Evolutionary conservation across 2,888 invertebrate species (phyloP).

Genomic region (Athalia cordata): DNA sequence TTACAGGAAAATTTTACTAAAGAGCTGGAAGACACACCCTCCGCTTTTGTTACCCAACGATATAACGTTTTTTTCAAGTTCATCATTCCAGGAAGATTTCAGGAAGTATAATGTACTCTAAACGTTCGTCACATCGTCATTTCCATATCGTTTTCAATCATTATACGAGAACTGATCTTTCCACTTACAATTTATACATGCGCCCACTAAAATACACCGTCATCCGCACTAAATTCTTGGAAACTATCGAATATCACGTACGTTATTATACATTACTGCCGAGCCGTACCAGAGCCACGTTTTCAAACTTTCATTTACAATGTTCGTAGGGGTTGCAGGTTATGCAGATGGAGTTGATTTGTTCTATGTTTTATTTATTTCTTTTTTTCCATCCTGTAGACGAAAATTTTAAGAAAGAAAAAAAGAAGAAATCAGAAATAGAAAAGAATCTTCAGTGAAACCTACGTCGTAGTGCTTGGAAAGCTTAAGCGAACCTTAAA

Average conservation of each 20-base stretch:
- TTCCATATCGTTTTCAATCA: background rate
- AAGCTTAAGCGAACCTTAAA: conserved; percentile 13
- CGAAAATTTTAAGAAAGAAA: too few species aligned
- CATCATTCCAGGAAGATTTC: conserved; percentile 42
- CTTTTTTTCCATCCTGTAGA: too few species aligned
- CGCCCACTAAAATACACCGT: background rate
- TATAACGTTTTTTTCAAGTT: background rate
- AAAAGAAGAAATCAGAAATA: too few species aligned
- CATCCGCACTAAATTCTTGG: too few species aligned
- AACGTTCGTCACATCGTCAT: too few species aligned
- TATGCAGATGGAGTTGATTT: too few species aligned
- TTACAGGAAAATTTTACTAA: background rate
- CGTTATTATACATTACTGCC: too few species aligned
- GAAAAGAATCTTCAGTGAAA: background rate
- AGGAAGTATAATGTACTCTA: conserved; percentile 8
- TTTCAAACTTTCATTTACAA: too few species aligned
- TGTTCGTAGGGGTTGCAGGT: too few species aligned
- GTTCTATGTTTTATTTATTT: too few species aligned
- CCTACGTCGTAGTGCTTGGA: background rate
- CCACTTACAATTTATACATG: background rate
- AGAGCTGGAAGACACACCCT: conserved; percentile 30
- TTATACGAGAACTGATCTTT: background rate
- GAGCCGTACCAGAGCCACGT: too few species aligned
- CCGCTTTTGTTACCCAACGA: background rate
- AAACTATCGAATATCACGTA: too few species aligned